Evolutionary conservation across 2,113 vertebrate species (phyloP).

Genomic region (Nycticryphes semicollaris): DNA sequence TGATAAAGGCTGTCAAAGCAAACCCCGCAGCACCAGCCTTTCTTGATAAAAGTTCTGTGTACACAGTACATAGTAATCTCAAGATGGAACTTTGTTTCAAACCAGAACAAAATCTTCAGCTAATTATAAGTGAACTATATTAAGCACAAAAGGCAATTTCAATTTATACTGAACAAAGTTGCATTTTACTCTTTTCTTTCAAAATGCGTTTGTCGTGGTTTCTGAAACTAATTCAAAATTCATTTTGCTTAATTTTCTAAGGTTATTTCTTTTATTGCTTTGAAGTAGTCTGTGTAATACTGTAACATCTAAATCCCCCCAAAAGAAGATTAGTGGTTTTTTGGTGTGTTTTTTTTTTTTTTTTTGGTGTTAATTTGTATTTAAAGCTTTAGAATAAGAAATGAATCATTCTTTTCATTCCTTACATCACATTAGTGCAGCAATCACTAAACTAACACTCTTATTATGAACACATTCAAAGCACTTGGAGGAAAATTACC

Average conservation of each 20-base stretch:
- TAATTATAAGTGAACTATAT: conserved; percentile 88
- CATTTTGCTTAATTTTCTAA: conserved; percentile 80
- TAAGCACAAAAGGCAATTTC: conserved; percentile 86
- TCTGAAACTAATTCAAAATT: conserved; percentile 82
- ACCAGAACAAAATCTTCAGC: conserved; percentile 86
- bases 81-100: conserved; percentile 86
- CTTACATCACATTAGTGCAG: conserved; percentile 76
- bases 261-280: conserved; percentile 83
- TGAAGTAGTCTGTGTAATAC: conserved; percentile 73
- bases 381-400: conserved; percentile 76
- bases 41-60: conserved; percentile 83
- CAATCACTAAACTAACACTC: conserved; percentile 70
- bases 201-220: conserved; percentile 77
- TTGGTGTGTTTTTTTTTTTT: not conserved
- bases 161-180: conserved; percentile 83
- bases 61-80: conserved; percentile 83
- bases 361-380: conserved; percentile 76
- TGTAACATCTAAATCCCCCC: conserved; percentile 61
- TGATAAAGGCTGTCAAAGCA: conserved; percentile 85
- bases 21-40: conserved; percentile 76
- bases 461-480: conserved; percentile 74
- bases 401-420: conserved; percentile 73
- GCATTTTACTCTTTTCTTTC: conserved; percentile 82
- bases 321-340: conserved; percentile 67
- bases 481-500: conserved; percentile 66